Conservation (phyloP, 2,888 invertebrate genomes). For the Napeogenes sylphis region DNA sequence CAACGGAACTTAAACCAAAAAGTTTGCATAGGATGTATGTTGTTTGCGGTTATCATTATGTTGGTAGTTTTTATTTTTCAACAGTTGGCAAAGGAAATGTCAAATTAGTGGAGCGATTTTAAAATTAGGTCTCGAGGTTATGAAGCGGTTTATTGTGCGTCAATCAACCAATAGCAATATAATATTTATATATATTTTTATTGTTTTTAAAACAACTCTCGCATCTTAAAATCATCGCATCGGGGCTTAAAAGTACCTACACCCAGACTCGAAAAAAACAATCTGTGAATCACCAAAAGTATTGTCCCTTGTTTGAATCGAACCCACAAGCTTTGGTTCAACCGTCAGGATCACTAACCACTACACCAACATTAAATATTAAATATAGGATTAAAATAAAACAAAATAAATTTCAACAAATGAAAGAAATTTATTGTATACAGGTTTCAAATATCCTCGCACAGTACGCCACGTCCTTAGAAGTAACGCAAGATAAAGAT, state of each 20-base stretch:
- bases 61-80: conserved; percentile 27
- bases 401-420: conserved; percentile 71
- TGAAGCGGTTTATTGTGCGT: conserved; percentile 7
- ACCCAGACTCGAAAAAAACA: too few species aligned
- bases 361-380: too few species aligned
- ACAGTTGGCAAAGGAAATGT: conserved; percentile 56
- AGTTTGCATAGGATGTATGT: conserved; percentile 17
- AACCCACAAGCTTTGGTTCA: too few species aligned
- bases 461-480: conserved; percentile 69
- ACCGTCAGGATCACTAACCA: too few species aligned
- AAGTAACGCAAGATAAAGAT: conserved; percentile 73
- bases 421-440: conserved; percentile 79
- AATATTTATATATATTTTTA: too few species aligned
- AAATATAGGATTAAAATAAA: conserved; percentile 47
- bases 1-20: conserved; percentile 23
- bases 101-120: conserved; percentile 43
- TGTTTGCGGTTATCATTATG: conserved; percentile 26
- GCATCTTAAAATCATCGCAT: too few species aligned
- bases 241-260: too few species aligned
- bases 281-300: too few species aligned
- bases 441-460: conserved; percentile 77
- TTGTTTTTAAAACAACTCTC: too few species aligned
- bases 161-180: conserved; percentile 1
- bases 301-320: too few species aligned
- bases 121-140: conserved; percentile 35